These are phyloP conservation scores for Nipponia nippon DNA, from an alignment of 2,113 vertebrate genomes.

Conservation along the genomic window DNA sequence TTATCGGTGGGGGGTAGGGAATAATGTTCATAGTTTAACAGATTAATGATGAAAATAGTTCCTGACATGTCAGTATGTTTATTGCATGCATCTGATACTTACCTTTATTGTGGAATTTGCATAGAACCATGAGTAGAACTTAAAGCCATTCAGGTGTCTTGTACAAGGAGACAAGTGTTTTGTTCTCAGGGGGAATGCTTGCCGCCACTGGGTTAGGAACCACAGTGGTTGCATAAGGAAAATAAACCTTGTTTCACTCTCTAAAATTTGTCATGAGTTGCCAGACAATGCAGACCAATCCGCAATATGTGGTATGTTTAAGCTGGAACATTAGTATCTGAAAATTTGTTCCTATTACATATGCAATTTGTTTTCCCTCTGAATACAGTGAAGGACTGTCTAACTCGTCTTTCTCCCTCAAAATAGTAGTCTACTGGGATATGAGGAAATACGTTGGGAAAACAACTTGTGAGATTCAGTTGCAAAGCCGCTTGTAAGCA, in stretches of 20 bases:
- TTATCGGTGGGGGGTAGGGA: background rate
- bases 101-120: background rate
- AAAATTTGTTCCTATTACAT: background rate
- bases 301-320: accelerated
- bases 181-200: background rate
- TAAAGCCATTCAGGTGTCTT: background rate
- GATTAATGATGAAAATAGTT: background rate
- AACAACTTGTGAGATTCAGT: background rate
- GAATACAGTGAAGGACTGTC: background rate
- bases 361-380: background rate
- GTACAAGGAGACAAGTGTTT: background rate
- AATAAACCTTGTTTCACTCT: background rate
- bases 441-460: background rate
- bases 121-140: background rate
- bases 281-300: background rate
- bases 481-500: background rate
- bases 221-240: accelerated
- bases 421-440: background rate
- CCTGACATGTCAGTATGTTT: background rate
- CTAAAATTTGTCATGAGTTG: background rate
- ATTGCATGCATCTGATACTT: background rate
- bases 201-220: background rate
- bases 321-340: background rate
- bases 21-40: background rate
- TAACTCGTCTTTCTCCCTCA: background rate